Percentiles rank a stretch among this genome's conserved stretches.
Conservation (phyloP, 2,113 vertebrate genomes). For the Burhinus bistriatus region DNA sequence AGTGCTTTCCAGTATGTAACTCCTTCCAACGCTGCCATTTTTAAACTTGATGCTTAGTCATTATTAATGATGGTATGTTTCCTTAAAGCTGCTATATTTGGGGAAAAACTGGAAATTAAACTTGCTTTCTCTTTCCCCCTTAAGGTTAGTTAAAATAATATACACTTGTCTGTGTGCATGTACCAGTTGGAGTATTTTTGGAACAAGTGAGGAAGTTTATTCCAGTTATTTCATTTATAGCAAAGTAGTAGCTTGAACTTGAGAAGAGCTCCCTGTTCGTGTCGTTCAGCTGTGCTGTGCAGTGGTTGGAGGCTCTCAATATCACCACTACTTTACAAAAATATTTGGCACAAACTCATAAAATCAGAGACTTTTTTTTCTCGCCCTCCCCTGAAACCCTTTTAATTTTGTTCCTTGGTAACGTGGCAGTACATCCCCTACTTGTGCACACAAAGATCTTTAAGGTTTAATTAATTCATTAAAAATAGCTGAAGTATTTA, state of each 20-base stretch:
- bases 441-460: background rate
- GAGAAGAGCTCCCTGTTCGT: background rate
- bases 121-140: background rate
- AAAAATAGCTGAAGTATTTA: slow-evolving; percentile 24
- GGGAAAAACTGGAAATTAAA: background rate
- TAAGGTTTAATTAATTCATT: background rate
- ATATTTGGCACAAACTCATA: background rate
- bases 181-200: background rate
- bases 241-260: background rate
- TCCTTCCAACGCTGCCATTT: background rate
- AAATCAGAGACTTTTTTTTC: background rate
- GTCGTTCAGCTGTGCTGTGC: background rate
- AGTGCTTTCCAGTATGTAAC: background rate
- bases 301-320: background rate
- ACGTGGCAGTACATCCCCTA: background rate
- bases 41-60: background rate
- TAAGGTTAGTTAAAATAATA: background rate
- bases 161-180: background rate
- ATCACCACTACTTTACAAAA: background rate
- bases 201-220: background rate
- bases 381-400: accelerated
- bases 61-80: background rate
- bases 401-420: background rate
- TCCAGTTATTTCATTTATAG: background rate
- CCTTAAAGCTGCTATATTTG: background rate